Conservation (phyloP, 2,888 invertebrate species). For the Tiphia femorata region DNA sequence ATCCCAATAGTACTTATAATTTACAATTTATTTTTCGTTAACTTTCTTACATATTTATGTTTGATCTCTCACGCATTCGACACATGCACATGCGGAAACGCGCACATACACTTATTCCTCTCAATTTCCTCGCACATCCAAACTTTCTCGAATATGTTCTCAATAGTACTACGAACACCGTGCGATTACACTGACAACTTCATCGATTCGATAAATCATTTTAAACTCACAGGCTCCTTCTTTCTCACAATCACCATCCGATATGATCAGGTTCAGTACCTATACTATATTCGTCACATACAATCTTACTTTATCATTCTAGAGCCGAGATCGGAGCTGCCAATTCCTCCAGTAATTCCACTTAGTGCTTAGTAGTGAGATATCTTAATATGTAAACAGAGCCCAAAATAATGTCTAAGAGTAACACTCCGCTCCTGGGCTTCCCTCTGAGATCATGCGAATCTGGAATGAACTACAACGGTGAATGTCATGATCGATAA, state of each 20-base stretch:
- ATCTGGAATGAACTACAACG: conserved; percentile 37
- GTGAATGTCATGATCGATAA: conserved; percentile 24
- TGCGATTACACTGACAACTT: conserved; percentile 30
- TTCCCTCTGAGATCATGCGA: conserved; percentile 50
- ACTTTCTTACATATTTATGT: conserved; percentile 3
- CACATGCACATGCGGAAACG: too few species aligned
- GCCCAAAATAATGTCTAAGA: background rate
- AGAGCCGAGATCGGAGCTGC: conserved; percentile 33
- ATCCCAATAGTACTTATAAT: conserved; percentile 28
- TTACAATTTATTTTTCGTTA: conserved; percentile 32
- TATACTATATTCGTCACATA: background rate
- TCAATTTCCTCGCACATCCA: background rate
- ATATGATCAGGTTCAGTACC: too few species aligned
- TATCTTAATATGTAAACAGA: conserved; percentile 28
- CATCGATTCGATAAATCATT: conserved; percentile 33
- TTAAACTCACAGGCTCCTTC: conserved; percentile 33
- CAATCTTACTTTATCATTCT: conserved; percentile 8
- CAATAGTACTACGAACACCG: conserved; percentile 21
- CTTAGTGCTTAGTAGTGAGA: conserved; percentile 44
- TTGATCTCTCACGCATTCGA: background rate
- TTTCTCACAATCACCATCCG: background rate
- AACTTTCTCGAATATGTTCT: conserved; percentile 6
- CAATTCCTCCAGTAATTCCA: conserved; percentile 60
- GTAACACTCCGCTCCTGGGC: too few species aligned
- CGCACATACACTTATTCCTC: too few species aligned